Base-by-base conservation (phyloP, 2,888 invertebrate genomes). In the Pecten maximus region DNA sequence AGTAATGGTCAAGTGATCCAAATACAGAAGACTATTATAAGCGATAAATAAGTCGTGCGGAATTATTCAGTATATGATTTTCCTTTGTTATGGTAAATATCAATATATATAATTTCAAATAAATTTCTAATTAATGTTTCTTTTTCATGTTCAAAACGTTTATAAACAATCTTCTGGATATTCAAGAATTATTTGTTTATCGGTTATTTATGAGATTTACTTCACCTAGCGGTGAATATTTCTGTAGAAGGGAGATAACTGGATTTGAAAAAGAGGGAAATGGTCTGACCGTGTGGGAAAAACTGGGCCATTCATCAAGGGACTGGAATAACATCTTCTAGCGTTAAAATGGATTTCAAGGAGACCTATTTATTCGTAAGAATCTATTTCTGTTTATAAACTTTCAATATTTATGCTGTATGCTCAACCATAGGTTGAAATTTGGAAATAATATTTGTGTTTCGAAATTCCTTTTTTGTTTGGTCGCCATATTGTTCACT, bases 141-240 rank as follows among this genome's bases (percentile, higher is more conserved):
- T 50, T 8, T n/a, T 50, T 8, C 2, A 50, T 16, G 16, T 15
- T 50, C 2, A 50, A n/a, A n/a, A n/a, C n/a, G n/a, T n/a, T n/a
- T n/a, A n/a, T 8, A 15, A 15, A 50, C 2, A 50, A 50, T 50
- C 16, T 19, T 19, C 50, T 50, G 16, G 50, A 12, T 50, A 16
- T 50, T 19, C 6, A 50, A 50, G 50, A 50, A 15, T 16, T 74
- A 3, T 28, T 35, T 28, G 15, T 44, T 74, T 74, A 74, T 74
- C 74, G 74, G 35, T 74, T 74, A 74, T 74, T 74, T 74, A 28
- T 35, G 8, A 74, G 8, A 74, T 74, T 74, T 48, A 35, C 48
- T 44, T n/a, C 48, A 48, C 44, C 88, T 88, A 44, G 35, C 44
- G 88, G 88, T 50, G 88, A 88, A 88, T 88, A 88, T 88, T 88